Evolutionary conservation across 2,888 invertebrate species (phyloP), one percentile per base, ranked within the genome.

Genomic region (Leucophenga montana): DNA sequence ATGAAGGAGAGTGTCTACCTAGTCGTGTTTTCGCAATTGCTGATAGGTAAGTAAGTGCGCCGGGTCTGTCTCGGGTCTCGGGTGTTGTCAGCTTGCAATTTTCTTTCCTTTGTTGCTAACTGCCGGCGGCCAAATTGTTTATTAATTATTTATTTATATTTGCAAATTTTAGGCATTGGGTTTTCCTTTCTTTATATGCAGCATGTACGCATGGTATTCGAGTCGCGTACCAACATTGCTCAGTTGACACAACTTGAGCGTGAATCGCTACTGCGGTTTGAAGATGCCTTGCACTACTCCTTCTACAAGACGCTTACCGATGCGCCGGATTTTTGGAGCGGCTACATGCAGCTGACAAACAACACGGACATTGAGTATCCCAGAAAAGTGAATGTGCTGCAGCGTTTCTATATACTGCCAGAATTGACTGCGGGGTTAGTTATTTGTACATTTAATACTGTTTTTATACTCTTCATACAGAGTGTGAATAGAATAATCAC

Each of bases 271-370:
- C 92, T 97, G 68, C 90, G 95, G 1, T 94, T 95, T 1, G 97
- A 97, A 89, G 95, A 95, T 94, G 96, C 96, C 0, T 91, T 97
- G 80, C 97, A 97, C 85, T 97, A 95, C 86, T 95, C 94, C 0
- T 97, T 95, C 87, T 97, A 93, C 88, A 97, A 97, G 85, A 94
- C 93, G 0, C 89, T 97, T 61, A 92, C 94, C 0, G 92, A 94
- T 73, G 90, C 95, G 72, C 89, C 91, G 18, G 87, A 92, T 79
- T 89, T 94, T 87, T 76, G 88, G 81, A 85, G 91, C 0, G 95
- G 95, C 0, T 89, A 95, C 62, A 85, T 91, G 0, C 90, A 91
- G 74, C 83, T 94, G 0, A 92, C 92, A 86, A 91, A 92, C 73
- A 94, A 96, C 82, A 93, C 93, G 77, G 88, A 93, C 22, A 95